Evolutionary conservation across 2,113 vertebrate genomes (phyloP).

Genomic region (Lophotis ruficrista): DNA sequence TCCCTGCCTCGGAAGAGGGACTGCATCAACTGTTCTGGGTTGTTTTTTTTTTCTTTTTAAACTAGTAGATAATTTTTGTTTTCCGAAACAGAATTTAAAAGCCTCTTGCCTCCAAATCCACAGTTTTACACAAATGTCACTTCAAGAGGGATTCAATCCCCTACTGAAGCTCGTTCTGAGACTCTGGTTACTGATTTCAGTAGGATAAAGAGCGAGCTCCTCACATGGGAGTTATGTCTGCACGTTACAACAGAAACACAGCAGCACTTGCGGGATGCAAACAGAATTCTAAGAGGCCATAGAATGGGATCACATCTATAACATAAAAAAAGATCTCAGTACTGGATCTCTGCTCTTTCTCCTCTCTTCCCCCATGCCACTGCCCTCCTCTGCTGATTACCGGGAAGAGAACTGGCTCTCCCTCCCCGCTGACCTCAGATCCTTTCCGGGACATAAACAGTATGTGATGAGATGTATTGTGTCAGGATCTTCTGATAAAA

Average conservation of each 20-base stretch:
- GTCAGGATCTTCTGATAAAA: conserved; percentile 28
- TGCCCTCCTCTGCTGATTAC: background rate
- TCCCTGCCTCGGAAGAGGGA: background rate
- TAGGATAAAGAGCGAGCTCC: background rate
- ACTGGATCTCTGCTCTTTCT: background rate
- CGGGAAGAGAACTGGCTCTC: background rate
- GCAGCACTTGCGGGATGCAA: background rate
- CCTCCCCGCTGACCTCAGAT: conserved; percentile 33
- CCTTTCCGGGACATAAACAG: conserved; percentile 44
- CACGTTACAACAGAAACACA: background rate
- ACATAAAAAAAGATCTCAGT: background rate
- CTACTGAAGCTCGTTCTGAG: background rate
- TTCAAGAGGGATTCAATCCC: background rate
- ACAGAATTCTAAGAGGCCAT: background rate
- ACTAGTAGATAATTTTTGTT: background rate
- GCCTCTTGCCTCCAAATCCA: background rate
- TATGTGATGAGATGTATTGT: conserved; percentile 25
- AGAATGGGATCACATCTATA: background rate
- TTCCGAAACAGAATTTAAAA: background rate
- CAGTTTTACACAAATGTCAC: background rate
- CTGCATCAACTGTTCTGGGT: background rate
- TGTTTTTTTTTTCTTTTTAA: background rate
- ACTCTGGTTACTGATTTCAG: background rate
- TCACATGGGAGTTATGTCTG: background rate
- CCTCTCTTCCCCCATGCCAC: background rate